These are phyloP conservation scores for Panthera uncia DNA, from an alignment of 2,113 vertebrate genomes.

Conservation along the genomic window DNA sequence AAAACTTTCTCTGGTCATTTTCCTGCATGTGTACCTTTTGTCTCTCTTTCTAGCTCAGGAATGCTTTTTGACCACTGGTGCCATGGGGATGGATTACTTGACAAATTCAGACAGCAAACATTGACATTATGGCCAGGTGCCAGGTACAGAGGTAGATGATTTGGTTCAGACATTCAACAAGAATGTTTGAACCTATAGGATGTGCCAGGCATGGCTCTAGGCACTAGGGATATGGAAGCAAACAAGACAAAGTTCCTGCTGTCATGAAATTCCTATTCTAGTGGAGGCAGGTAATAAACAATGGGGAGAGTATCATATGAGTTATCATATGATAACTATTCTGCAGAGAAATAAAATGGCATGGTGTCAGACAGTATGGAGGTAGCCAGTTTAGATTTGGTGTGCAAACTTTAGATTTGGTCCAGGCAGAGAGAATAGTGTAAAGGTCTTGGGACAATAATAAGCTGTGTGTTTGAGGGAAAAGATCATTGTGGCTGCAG, in stretches of 20 bases:
- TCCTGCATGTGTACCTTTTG: background rate
- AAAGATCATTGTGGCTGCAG: background rate
- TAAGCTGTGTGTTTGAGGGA: background rate
- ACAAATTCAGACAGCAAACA: background rate
- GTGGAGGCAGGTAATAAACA: background rate
- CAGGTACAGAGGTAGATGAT: background rate
- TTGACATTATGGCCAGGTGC: background rate
- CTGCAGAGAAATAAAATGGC: conserved; percentile 19
- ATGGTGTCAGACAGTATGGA: background rate
- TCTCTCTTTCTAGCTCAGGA: background rate
- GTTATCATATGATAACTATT: background rate
- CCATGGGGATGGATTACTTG: background rate
- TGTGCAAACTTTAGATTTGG: background rate
- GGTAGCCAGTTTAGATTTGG: background rate
- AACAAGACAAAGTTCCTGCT: background rate
- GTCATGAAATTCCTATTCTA: background rate
- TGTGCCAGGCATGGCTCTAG: background rate
- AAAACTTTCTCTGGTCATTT: background rate
- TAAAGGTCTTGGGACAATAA: background rate
- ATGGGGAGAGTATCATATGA: background rate
- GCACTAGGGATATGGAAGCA: background rate
- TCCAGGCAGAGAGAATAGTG: background rate
- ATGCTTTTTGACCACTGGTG: background rate
- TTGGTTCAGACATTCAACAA: background rate
- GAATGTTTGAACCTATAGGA: background rate